Evolutionary conservation across 2,888 invertebrate genomes (phyloP), one percentile per base, ranked within the genome.

Genomic region (Melanotus villosus): DNA sequence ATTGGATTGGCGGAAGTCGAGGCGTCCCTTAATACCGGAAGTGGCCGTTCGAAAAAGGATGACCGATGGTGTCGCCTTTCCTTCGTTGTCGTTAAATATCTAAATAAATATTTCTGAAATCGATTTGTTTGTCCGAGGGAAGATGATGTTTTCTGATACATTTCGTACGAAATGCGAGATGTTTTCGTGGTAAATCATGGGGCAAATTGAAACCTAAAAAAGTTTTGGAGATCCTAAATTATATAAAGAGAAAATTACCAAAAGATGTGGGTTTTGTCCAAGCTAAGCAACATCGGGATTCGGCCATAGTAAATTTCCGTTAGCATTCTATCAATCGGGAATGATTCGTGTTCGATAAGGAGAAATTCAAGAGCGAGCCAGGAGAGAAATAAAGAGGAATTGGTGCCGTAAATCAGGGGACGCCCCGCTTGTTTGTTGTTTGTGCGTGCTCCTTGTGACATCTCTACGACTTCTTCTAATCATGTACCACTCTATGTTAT

Each of bases 311-410:
- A 76, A 77, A 76, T 71, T 50, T 70, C 75, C 73, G 72, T 76
- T 78, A 78, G 77, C 75, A 70, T 76, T 75, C 78, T 72, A 78
- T 78, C 78, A 78, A 78, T 78, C 79, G 78, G 71, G 76, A 73
- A 73, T 75, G 80, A 80, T 81, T 77, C 78, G 72, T 78, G 78
- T 78, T 81, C 81, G 81, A 83, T 83, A 83, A 83, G 82, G 80
- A 80, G 78, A 78, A 82, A 75, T 69, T 73, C 80, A 76, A 79
- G 80, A 74, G 70, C 75, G 81, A 81, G 81, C 80, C 80, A 78
- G 80, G 83, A 84, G 84, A 84, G 84, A 84, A 84, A 85, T 85
- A 85, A 84, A 84, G 84, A 84, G 80, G 83, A 84, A 84, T 84
- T 84, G 84, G 80, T 78, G 79, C 82, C 81, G 85, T 85, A 84